phyloP scores from a whole-genome alignment of 1,140 invertebrate species.

The Caerostris darwini region DNA sequence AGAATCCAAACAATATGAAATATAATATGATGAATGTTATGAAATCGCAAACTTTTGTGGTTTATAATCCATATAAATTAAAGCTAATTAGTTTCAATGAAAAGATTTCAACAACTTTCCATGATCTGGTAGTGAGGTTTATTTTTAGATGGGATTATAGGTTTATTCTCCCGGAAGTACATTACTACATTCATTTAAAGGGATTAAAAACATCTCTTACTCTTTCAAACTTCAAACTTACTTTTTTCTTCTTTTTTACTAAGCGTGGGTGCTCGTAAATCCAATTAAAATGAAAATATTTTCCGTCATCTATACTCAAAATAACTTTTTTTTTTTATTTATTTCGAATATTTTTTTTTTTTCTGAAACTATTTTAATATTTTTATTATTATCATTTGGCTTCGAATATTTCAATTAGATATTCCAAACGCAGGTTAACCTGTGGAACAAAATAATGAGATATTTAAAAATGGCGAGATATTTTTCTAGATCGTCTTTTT shows the following conservation, averaged over 20 bases:
- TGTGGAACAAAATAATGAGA: constrained; percentile 7
- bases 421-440: background rate
- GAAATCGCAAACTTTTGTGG: no score
- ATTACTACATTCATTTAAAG: background rate
- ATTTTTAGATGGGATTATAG: background rate
- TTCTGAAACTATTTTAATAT: no score
- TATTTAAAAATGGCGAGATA: background rate
- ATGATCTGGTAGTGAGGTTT: background rate
- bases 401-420: background rate
- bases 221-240: background rate
- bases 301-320: background rate
- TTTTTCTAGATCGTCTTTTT: background rate
- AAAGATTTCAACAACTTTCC: no score
- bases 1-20: no score
- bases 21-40: no score
- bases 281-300: background rate
- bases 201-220: background rate
- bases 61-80: no score
- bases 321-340: background rate
- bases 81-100: no score
- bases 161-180: background rate
- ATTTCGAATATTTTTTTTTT: no score
- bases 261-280: background rate
- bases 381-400: background rate
- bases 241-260: no score